Evolutionary conservation across 2,888 invertebrate species (phyloP).

Genomic region (Venusia cambrica): DNA sequence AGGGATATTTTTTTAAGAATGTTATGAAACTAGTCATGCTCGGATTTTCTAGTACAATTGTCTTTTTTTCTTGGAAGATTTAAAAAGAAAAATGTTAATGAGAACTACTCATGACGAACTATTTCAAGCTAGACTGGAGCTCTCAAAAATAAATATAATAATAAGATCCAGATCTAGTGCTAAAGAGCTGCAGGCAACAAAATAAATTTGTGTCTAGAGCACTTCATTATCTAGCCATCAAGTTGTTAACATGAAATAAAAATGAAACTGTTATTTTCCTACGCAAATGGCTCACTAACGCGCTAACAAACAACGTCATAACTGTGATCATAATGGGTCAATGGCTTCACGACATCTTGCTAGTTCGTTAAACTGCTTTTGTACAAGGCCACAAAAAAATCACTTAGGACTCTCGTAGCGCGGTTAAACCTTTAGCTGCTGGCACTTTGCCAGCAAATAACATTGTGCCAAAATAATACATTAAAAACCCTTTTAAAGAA

Average conservation of each 20-base stretch:
- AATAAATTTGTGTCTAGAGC: conserved; percentile 27
- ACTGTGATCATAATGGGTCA: conserved; percentile 67
- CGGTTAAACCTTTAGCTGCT: conserved; percentile 67
- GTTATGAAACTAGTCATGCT: too few species aligned
- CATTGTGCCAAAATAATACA: conserved; percentile 74
- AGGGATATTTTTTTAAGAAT: too few species aligned
- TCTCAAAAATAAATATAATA: too few species aligned
- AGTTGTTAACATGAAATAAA: conserved; percentile 35
- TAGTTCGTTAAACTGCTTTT: conserved; percentile 67
- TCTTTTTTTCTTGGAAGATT: too few species aligned
- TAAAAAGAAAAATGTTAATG: too few species aligned
- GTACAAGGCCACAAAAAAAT: conserved; percentile 63
- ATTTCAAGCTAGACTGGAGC: too few species aligned
- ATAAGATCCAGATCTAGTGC: conserved; percentile 18
- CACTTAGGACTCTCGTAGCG: conserved; percentile 67
- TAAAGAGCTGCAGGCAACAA: conserved; percentile 25
- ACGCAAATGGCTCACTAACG: conserved; percentile 51
- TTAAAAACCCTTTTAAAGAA: conserved; percentile 65
- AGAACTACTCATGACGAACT: too few species aligned
- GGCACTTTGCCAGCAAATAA: conserved; percentile 63
- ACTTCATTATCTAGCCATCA: conserved; percentile 36
- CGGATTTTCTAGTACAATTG: too few species aligned
- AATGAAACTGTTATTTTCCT: conserved; percentile 37
- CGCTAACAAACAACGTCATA: conserved; percentile 59
- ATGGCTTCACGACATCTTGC: conserved; percentile 66